Percentiles rank a stretch among this genome's conserved stretches.
Evolutionary conservation across 2,888 invertebrate genomes (phyloP).

Genomic region (Pristionchus mayeri): DNA sequence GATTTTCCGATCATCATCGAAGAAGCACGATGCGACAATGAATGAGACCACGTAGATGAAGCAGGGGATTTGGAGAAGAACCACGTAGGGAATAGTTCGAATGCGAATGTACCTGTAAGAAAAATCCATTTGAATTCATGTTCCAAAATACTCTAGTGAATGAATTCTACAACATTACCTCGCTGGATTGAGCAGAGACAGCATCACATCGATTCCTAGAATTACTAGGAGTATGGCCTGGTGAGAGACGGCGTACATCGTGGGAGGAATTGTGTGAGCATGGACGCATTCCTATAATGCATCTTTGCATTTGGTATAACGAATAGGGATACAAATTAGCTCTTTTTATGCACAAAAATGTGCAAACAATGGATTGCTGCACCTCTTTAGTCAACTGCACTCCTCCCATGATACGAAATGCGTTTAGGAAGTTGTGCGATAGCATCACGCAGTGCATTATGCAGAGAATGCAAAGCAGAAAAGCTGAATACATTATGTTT

Average conservation of each 20-base stretch:
- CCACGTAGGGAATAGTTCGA: neutral
- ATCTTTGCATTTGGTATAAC: neutral
- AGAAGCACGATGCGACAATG: conserved; percentile 8
- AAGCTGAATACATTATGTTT: neutral
- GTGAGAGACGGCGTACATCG: conserved; percentile 25
- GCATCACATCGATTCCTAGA: neutral
- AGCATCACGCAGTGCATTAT: conserved; percentile 15
- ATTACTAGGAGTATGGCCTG: conserved; percentile 11
- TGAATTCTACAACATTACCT: neutral
- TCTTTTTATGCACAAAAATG: too few species aligned
- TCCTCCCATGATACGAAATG: conserved; percentile 17
- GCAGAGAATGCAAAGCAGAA: conserved; percentile 11
- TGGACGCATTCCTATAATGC: neutral
- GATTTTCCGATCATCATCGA: conserved; percentile 1
- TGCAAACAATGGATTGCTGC: neutral
- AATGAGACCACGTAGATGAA: neutral
- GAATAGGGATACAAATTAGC: too few species aligned
- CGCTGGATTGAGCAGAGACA: neutral
- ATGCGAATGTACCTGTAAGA: neutral
- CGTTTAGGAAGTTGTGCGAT: conserved; percentile 21
- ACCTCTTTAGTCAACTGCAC: conserved; percentile 4
- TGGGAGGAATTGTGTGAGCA: conserved; percentile 14
- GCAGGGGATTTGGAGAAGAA: neutral
- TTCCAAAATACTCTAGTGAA: neutral
- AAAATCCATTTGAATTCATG: neutral